Percentiles rank a stretch among this genome's conserved stretches.
phyloP scores from a whole-genome alignment of 2,113 vertebrate species.

The Hassar affinis region DNA sequence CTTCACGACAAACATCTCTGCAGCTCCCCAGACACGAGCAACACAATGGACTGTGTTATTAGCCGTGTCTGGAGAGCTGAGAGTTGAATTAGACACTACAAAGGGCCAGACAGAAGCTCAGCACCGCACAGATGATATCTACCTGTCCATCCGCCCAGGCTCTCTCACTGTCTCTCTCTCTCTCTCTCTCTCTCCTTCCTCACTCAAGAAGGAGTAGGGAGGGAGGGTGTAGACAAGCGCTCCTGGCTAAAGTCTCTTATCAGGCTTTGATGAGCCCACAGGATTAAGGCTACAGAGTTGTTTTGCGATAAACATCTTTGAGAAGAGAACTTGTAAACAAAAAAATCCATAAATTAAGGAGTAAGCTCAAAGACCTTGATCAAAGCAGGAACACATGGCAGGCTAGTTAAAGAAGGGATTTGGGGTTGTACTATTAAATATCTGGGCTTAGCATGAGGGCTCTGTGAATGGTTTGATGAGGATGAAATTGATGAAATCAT shows the following conservation, averaged over 20 bases:
- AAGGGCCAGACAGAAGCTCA: constrained; percentile 37
- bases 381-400: constrained; percentile 20
- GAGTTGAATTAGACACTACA: constrained; percentile 46
- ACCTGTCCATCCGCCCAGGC: constrained; percentile 36
- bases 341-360: constrained; percentile 45
- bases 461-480: not conserved
- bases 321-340: constrained; percentile 43
- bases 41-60: constrained; percentile 39
- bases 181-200: constrained; percentile 1
- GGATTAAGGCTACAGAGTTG: constrained; percentile 45
- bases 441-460: constrained; percentile 17
- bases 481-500: constrained; percentile 2
- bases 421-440: constrained; percentile 15
- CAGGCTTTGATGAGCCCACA: constrained; percentile 41
- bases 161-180: constrained; percentile 1
- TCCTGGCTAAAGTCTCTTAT: constrained; percentile 45
- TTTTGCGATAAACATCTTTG: constrained; percentile 42
- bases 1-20: constrained; percentile 35
- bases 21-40: constrained; percentile 38
- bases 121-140: constrained; percentile 35
- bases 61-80: constrained; percentile 42
- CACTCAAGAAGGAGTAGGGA: constrained; percentile 3
- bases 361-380: constrained; percentile 38
- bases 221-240: constrained; percentile 29
- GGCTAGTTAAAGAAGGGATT: constrained; percentile 16